A percentile compares a stretch with the other conserved stretches of the same genome.
Conservation (phyloP, 2,888 invertebrate species). For the Spodoptera littoralis region DNA sequence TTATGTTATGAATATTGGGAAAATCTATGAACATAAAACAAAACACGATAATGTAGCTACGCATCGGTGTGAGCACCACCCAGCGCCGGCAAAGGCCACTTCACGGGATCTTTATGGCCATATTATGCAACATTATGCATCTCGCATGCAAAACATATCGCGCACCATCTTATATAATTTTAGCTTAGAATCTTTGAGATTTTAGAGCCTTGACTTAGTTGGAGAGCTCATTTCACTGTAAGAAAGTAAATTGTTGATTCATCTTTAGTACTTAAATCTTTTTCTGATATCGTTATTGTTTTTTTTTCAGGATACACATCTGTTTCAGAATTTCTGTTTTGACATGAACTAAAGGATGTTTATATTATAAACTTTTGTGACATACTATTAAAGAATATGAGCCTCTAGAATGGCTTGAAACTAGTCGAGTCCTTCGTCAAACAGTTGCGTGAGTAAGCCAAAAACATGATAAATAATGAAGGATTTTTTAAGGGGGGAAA, state of each 20-base stretch:
- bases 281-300: no score
- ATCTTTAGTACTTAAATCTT: not conserved
- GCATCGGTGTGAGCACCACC: constrained; percentile 51
- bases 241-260: constrained; percentile 12
- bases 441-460: no score
- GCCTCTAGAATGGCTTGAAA: no score
- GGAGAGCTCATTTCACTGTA: constrained; percentile 22
- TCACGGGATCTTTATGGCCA: constrained; percentile 72
- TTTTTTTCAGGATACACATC: no score
- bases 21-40: not conserved
- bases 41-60: constrained; percentile 24
- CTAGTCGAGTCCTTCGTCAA: no score
- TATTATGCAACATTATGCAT: constrained; percentile 80
- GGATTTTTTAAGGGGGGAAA: no score
- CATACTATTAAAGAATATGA: no score
- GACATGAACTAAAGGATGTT: no score
- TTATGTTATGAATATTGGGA: not conserved
- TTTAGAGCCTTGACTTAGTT: constrained; percentile 28
- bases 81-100: constrained; percentile 64
- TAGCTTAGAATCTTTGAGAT: constrained; percentile 55
- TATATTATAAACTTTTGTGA: no score
- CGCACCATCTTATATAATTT: constrained; percentile 65
- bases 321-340: no score
- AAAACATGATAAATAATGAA: no score
- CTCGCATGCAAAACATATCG: constrained; percentile 74